phyloP scores from a whole-genome alignment of 2,888 invertebrate species.

The Agelastica alni region DNA sequence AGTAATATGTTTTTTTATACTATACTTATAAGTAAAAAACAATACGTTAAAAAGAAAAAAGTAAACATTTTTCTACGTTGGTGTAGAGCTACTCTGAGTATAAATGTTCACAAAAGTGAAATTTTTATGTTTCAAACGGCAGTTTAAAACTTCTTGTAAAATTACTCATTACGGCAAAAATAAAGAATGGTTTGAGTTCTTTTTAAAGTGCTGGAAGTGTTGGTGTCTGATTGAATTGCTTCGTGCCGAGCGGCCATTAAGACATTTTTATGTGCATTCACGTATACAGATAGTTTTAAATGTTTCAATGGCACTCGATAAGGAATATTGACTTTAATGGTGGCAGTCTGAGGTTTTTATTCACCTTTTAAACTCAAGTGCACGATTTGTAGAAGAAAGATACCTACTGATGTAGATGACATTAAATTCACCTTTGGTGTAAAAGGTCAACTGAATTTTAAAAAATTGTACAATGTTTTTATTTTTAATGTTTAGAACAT shows the following conservation, averaged over 20 bases:
- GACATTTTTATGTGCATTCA: constrained; percentile 9
- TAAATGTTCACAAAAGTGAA: not conserved
- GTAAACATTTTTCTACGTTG: too few relatives aligned
- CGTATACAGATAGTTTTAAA: constrained; percentile 9
- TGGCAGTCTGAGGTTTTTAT: not conserved
- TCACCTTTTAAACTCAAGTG: not conserved
- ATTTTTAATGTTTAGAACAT: too few relatives aligned
- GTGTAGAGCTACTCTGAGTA: too few relatives aligned
- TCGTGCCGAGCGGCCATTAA: constrained; percentile 8
- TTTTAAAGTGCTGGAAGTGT: constrained; percentile 1
- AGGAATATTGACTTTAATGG: not conserved
- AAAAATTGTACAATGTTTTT: too few relatives aligned
- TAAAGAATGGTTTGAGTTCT: not conserved
- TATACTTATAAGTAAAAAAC: too few relatives aligned
- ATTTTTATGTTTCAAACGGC: not conserved
- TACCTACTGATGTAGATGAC: too few relatives aligned
- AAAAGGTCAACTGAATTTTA: too few relatives aligned
- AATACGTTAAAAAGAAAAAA: too few relatives aligned
- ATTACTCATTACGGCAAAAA: not conserved
- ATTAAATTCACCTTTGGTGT: too few relatives aligned
- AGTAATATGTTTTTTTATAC: too few relatives aligned
- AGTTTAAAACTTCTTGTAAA: not conserved
- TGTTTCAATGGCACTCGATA: constrained; percentile 7
- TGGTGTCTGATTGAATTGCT: constrained; percentile 5
- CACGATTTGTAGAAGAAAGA: too few relatives aligned